Evolutionary conservation across 2,113 vertebrate species (phyloP).

Genomic region (Labrus mixtus): DNA sequence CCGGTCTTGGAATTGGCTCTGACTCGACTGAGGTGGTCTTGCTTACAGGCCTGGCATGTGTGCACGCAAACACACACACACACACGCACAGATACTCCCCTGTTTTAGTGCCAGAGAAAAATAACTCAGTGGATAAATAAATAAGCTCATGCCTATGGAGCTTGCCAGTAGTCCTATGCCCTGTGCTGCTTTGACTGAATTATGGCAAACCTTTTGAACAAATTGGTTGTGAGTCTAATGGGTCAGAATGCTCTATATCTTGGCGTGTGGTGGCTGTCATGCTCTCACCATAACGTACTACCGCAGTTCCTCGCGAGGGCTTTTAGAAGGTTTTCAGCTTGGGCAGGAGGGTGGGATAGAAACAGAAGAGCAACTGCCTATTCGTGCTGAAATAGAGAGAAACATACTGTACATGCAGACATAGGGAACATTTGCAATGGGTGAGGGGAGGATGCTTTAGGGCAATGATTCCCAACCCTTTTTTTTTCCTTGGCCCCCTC

Average conservation of each 20-base stretch:
- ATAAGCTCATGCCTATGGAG: constrained; percentile 57
- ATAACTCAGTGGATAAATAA: constrained; percentile 69
- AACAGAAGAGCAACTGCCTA: not conserved
- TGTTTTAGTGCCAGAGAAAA: constrained; percentile 60
- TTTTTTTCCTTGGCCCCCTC: too few relatives aligned
- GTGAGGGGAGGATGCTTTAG: too few relatives aligned
- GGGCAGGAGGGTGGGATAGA: not conserved
- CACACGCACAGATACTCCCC: constrained; percentile 31
- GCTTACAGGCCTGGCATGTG: constrained; percentile 36
- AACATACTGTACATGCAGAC: not conserved
- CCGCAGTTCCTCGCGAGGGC: constrained; percentile 17
- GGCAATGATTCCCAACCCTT: too few relatives aligned
- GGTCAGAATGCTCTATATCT: constrained; percentile 86
- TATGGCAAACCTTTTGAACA: constrained; percentile 87
- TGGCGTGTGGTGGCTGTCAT: constrained; percentile 66
- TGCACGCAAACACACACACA: constrained; percentile 28
- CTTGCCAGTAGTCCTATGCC: constrained; percentile 57
- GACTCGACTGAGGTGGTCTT: constrained; percentile 55
- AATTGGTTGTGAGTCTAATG: constrained; percentile 86
- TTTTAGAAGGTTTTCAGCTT: constrained; percentile 6
- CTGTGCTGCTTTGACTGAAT: constrained; percentile 70
- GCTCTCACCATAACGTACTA: constrained; percentile 30
- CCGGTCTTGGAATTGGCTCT: constrained; percentile 48
- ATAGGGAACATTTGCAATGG: not conserved
- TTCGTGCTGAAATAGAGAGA: not conserved